Evolutionary conservation across 1,140 invertebrate species (phyloP).

Genomic region (Physella acuta): DNA sequence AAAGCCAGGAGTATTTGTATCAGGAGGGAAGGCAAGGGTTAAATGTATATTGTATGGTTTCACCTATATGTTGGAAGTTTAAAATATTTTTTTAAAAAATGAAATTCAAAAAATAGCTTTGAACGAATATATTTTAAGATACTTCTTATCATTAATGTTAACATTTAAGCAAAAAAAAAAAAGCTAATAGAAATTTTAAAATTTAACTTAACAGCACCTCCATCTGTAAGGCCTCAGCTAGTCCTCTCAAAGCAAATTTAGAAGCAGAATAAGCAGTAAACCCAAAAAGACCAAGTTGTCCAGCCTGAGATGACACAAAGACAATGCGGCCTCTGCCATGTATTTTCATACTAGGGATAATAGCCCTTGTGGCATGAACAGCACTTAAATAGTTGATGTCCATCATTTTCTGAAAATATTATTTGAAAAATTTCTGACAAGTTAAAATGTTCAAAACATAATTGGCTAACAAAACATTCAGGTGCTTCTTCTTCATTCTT

Average conservation of each 20-base stretch:
- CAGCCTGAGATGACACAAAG: conserved; percentile 86
- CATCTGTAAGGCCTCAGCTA: conserved; percentile 91
- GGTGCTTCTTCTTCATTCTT: too few relatives aligned
- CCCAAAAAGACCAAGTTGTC: conserved; percentile 87
- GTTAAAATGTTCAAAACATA: too few relatives aligned
- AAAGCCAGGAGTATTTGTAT: conserved; percentile 97
- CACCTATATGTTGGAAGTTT: too few relatives aligned
- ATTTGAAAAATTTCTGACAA: too few relatives aligned
- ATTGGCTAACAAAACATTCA: too few relatives aligned
- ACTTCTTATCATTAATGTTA: too few relatives aligned
- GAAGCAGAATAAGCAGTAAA: conserved; percentile 86
- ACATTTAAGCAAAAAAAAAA: too few relatives aligned
- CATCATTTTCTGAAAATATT: conserved; percentile 64
- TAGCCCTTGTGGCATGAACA: conserved; percentile 63
- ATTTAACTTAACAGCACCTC: conserved; percentile 75
- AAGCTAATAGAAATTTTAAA: too few relatives aligned
- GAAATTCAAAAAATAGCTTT: neutral
- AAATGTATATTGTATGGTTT: conserved; percentile 80
- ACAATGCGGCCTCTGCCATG: conserved; percentile 51
- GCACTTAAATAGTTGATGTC: conserved; percentile 61
- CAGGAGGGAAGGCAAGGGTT: conserved; percentile 87
- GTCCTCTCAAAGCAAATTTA: conserved; percentile 92
- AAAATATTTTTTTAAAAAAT: neutral
- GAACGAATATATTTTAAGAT: too few relatives aligned
- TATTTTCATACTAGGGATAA: conserved; percentile 64